phyloP scores from a whole-genome alignment of 2,888 invertebrate genomes.

The Nematopogon swammerdamellus region DNA sequence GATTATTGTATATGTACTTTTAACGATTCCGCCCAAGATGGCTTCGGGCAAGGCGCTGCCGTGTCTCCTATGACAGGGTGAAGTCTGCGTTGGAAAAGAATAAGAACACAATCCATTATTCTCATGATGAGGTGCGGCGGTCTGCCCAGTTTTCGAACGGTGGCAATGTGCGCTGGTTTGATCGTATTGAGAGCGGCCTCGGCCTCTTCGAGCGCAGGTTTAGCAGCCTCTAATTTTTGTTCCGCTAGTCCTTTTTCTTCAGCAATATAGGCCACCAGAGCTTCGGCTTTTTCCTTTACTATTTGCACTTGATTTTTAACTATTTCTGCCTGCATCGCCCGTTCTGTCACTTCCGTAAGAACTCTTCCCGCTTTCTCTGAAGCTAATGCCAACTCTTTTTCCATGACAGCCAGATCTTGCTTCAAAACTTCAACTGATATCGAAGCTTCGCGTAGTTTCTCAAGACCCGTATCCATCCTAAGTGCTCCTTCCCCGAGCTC shows the following conservation, averaged over 20 bases:
- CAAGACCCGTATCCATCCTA: constrained; percentile 93
- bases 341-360: constrained; percentile 84
- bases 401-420: constrained; percentile 91
- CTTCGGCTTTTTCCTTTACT: constrained; percentile 94
- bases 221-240: constrained; percentile 90
- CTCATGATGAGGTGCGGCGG: constrained; percentile 97
- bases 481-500: constrained; percentile 87
- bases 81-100: constrained; percentile 86
- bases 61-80: constrained; percentile 80
- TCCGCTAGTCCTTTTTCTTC: constrained; percentile 90
- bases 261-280: constrained; percentile 79
- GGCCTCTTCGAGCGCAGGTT: constrained; percentile 93
- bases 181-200: constrained; percentile 94
- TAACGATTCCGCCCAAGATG: constrained; percentile 94
- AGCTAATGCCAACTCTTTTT: constrained; percentile 88
- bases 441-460: constrained; percentile 93
- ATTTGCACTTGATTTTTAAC: constrained; percentile 94
- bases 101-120: constrained; percentile 95
- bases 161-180: constrained; percentile 94
- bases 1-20: too few species aligned
- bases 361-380: constrained; percentile 90
- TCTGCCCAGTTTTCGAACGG: constrained; percentile 89
- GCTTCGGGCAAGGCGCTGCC: constrained; percentile 82
- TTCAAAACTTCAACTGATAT: constrained; percentile 89
- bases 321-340: constrained; percentile 93